Percentiles rank a stretch among this genome's conserved stretches.
These are phyloP conservation scores for Scleropages formosus DNA, from an alignment of 2,797 vertebrate species.

Conservation along the genomic window DNA sequence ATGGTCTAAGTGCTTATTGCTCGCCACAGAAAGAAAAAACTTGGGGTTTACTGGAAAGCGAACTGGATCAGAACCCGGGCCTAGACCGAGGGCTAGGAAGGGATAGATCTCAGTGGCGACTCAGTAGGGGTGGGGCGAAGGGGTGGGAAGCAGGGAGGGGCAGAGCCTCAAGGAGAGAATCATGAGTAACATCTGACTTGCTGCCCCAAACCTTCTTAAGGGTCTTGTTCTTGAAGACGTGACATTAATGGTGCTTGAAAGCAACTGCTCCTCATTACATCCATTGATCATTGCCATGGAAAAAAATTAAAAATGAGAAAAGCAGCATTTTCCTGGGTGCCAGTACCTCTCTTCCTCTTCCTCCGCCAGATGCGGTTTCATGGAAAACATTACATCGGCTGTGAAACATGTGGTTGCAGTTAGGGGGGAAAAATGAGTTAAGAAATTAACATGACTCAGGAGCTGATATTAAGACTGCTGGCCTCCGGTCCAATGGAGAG, in stretches of 20 bases:
- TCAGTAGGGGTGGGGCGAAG: neutral
- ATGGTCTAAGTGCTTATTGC: neutral
- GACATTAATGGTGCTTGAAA: neutral
- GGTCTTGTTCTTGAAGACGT: neutral
- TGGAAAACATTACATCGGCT: slow-evolving; percentile 24
- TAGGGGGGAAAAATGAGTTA: neutral
- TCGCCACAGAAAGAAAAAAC: neutral
- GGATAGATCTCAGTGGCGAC: neutral
- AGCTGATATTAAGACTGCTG: slow-evolving; percentile 5
- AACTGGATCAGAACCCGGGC: neutral
- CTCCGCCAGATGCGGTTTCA: slow-evolving; percentile 7
- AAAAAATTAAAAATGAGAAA: neutral
- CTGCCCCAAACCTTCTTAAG: no score
- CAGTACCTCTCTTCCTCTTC: slow-evolving; percentile 11
- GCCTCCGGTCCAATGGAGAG: neutral
- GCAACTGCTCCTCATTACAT: neutral
- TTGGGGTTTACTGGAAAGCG: slow-evolving; percentile 5
- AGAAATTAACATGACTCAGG: slow-evolving; percentile 23
- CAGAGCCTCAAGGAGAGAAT: neutral
- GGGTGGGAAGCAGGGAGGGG: neutral
- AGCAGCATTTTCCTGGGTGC: neutral
- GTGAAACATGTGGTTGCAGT: slow-evolving; percentile 14
- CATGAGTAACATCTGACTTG: neutral
- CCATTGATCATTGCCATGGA: neutral
- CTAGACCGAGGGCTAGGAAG: neutral